Conservation (phyloP, 2,797 vertebrate genomes). For the Ispidina picta region DNA sequence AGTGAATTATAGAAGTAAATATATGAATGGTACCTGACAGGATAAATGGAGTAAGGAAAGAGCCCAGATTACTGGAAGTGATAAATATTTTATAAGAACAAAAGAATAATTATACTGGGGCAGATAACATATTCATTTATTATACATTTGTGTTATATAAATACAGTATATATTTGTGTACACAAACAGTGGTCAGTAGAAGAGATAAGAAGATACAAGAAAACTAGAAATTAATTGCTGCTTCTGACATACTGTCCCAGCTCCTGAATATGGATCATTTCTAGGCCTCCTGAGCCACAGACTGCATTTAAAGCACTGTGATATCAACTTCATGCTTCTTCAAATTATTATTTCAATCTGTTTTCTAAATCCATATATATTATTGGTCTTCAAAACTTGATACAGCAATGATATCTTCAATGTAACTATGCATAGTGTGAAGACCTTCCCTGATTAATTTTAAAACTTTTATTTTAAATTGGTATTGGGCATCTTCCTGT, state of each 20-base stretch:
- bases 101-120: neutral
- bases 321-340: neutral
- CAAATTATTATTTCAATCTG: neutral
- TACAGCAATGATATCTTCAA: neutral
- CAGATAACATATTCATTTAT: neutral
- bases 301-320: neutral
- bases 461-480: neutral
- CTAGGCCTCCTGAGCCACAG: neutral
- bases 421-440: neutral
- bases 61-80: neutral
- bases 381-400: neutral
- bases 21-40: neutral
- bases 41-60: neutral
- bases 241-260: neutral
- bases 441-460: neutral
- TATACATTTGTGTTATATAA: neutral
- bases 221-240: neutral
- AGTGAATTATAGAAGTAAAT: neutral
- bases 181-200: neutral
- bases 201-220: neutral
- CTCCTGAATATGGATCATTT: neutral
- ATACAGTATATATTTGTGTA: too few species aligned
- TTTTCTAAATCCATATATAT: neutral
- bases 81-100: neutral
- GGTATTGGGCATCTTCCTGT: neutral